Evolutionary conservation across 1,140 invertebrate genomes (phyloP), one percentile per base, ranked within the genome.

Genomic region (Habropoda laboriosa): DNA sequence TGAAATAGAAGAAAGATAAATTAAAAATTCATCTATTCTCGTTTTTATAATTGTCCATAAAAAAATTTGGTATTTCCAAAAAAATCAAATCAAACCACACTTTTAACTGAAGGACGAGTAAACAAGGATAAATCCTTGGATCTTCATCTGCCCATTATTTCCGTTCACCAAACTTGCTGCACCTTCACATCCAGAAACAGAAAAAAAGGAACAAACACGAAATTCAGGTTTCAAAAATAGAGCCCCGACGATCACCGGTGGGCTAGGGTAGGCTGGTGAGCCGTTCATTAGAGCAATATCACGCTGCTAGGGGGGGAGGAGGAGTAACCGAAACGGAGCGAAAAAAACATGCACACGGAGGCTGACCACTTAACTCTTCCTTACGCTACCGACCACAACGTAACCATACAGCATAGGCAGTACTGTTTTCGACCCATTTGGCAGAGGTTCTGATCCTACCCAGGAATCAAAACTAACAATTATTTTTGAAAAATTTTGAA

Each of bases 361-460:
- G 53, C 74, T 68, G 64, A 58, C 74, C 74, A 77, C 64, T 77
- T 75, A 75, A 75, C 73, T 75, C 73, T 75, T 75, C 49, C 73
- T 76, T 77, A 60, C 75, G 75, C 75, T 71, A 77, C 75, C 66
- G 66, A 70, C 53, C 53, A 70, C 42, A 70, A 68, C 21, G 47
- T 71, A 77, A 77, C 66, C 75, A 60, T 77, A 77, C 64, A 47
- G 66, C 75, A 77, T 66, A 12, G 27, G 13, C 35, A 30, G 42
- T 51, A n/a, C 47, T n/a, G 2, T 24, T n/a, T n/a, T 70, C 38
- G 45, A 51, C 35, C 72, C 58, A 74, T 74, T 74, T 74, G 58
- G 61, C 73, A 40, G 75, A 51, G 57, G 21, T 57, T 58, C 51
- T n/a, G n/a, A n/a, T n/a, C n/a, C n/a, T n/a, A n/a, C n/a, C n/a